These are phyloP conservation scores for Cerastoderma edule DNA, from an alignment of 2,888 invertebrate species.

Conservation along the genomic window DNA sequence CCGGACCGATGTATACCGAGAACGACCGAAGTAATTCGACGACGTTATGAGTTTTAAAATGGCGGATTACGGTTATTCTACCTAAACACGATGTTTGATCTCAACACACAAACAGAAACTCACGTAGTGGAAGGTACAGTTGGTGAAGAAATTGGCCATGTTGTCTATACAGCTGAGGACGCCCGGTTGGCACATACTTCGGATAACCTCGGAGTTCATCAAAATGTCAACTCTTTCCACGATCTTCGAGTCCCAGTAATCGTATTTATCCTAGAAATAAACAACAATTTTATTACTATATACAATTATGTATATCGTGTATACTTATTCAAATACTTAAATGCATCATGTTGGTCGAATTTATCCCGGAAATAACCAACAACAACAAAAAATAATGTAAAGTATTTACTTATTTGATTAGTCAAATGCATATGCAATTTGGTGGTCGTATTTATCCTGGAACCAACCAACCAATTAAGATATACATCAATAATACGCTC, in stretches of 20 bases:
- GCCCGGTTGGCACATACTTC: conserved; percentile 44
- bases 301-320: background rate
- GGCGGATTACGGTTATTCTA: background rate
- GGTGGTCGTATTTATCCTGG: conserved; percentile 24
- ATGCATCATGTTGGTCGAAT: too few relatives aligned
- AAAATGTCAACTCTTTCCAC: conserved; percentile 61
- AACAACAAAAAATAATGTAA: too few relatives aligned
- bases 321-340: too few relatives aligned
- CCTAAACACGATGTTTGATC: background rate
- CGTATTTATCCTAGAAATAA: conserved; percentile 44
- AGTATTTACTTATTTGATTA: too few relatives aligned
- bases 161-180: conserved; percentile 42
- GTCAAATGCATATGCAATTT: too few relatives aligned
- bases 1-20: background rate
- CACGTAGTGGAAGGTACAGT: conserved; percentile 53
- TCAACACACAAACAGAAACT: conserved; percentile 8
- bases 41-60: background rate
- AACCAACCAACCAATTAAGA: background rate
- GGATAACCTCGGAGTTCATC: conserved; percentile 47
- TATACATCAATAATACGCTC: background rate
- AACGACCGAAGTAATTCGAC: background rate
- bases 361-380: too few relatives aligned
- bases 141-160: conserved; percentile 29
- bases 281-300: too few relatives aligned
- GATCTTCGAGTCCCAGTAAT: conserved; percentile 60